A percentile compares a stretch with the other conserved stretches of the same genome.
These are phyloP conservation scores for Yponomeuta plumbellus DNA, from an alignment of 2,888 invertebrate genomes.

Conservation along the genomic window DNA sequence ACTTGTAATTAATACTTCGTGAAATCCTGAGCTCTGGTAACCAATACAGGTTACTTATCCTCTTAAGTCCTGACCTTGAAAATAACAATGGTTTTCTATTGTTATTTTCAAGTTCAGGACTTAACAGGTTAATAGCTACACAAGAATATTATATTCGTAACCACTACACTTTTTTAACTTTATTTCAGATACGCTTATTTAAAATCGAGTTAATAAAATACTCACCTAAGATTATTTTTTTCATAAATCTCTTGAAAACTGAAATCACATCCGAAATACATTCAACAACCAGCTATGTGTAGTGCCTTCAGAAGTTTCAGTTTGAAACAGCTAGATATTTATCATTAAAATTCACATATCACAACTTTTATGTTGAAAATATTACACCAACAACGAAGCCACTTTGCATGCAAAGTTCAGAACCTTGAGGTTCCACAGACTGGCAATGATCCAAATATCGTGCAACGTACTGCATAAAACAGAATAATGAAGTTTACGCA, in stretches of 20 bases:
- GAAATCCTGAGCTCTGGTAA: background rate
- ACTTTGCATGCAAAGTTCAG: constrained; percentile 1
- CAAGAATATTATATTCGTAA: too few relatives aligned
- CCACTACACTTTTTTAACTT: too few relatives aligned
- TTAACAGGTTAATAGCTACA: too few relatives aligned
- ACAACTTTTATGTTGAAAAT: background rate
- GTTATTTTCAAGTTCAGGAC: too few relatives aligned
- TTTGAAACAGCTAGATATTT: background rate
- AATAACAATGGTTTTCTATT: too few relatives aligned
- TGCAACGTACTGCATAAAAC: background rate
- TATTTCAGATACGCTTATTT: background rate
- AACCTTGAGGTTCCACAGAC: background rate
- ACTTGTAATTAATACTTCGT: background rate
- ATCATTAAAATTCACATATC: background rate
- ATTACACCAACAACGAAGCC: background rate
- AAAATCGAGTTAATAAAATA: background rate
- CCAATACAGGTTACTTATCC: too few relatives aligned
- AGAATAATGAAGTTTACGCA: background rate
- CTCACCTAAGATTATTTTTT: background rate
- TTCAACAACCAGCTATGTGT: background rate
- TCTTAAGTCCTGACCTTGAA: too few relatives aligned
- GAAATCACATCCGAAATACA: background rate
- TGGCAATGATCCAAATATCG: background rate
- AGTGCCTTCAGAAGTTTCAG: too few relatives aligned
- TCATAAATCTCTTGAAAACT: background rate